phyloP scores from a whole-genome alignment of 2,888 invertebrate species.

The Brachyopa scutellaris region DNA sequence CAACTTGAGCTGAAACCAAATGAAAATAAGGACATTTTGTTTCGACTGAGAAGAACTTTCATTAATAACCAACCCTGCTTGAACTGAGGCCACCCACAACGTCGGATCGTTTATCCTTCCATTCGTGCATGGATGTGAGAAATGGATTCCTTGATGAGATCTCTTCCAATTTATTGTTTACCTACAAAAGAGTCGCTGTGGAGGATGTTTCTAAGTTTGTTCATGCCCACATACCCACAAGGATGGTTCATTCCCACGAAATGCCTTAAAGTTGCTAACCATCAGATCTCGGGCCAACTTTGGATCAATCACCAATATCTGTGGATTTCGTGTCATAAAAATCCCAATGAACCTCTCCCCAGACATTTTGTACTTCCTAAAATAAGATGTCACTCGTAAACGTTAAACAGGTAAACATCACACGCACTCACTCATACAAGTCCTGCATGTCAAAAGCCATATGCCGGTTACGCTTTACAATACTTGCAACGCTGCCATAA shows the following conservation, averaged over 20 bases:
- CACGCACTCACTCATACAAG: slow-evolving; percentile 39
- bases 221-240: slow-evolving; percentile 62
- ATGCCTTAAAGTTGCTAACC: slow-evolving; percentile 75
- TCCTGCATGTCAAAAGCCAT: slow-evolving; percentile 41
- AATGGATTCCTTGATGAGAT: slow-evolving; percentile 76
- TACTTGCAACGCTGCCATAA: slow-evolving; percentile 34
- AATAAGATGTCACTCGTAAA: too few relatives aligned
- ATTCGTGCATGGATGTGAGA: slow-evolving; percentile 74
- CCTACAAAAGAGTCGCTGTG: slow-evolving; percentile 7
- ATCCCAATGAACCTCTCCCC: slow-evolving; percentile 77
- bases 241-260: slow-evolving; percentile 58
- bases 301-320: slow-evolving; percentile 77
- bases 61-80: slow-evolving; percentile 36
- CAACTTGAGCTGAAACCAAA: slow-evolving; percentile 73
- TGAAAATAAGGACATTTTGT: neutral
- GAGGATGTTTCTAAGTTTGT: too few relatives aligned
- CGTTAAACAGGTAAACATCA: too few relatives aligned
- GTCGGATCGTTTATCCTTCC: slow-evolving; percentile 75
- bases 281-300: slow-evolving; percentile 75
- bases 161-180: slow-evolving; percentile 73
- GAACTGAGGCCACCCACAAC: slow-evolving; percentile 73
- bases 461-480: slow-evolving; percentile 21
- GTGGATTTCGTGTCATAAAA: slow-evolving; percentile 76
- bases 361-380: slow-evolving; percentile 31
- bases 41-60: too few relatives aligned